Base-by-base conservation (phyloP, 2,888 invertebrate genomes). In the Drosophila bunnanda region DNA sequence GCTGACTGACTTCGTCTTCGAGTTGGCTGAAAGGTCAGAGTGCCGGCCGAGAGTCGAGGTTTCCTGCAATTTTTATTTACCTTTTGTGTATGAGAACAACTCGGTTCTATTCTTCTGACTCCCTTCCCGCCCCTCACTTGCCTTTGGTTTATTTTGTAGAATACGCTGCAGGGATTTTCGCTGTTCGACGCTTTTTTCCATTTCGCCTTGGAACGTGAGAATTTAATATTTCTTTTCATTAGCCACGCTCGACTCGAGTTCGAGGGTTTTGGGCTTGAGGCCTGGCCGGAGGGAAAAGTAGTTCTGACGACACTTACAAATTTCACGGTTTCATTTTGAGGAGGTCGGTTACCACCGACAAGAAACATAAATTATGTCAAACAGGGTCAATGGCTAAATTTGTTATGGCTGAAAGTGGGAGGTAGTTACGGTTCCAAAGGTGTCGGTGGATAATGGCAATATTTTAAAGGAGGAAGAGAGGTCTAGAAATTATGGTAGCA, bases 151-250 rank as follows among this genome's bases (percentile, higher is more conserved):
- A 55, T 64, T 71, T 70, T 61, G 70, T 41, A n/a, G 71, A 72
- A 53, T 48, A 48, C 38, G 54, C 74, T 30, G 65, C 73, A 73
- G 71, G 74, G 71, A 55, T 75, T 75, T 70, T 53, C 60, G 34
- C 39, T 59, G 56, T 56, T 68, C 39, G 55, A 43, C 22, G 62
- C 44, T 66, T 53, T 55, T 44, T 64, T 64, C 71, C 65, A 73
- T 74, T 72, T 72, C 32, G 67, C 74, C 73, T 58, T 72, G 78
- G 88, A 86, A 86, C 86, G 86, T 86, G 86, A 86, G 86, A 86
- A 86, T 88, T 86, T 86, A 86, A 86, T 86, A 89, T 86, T 86
- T 84, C 82, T 83, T 89, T 86, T 86, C 86, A 89, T 85, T 85
- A 85, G 85, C 79, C 70, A 80, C 69, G 83, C 76, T 82, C 61